Base-by-base conservation (phyloP, 2,113 vertebrate genomes). In the Notechis scutatus region DNA sequence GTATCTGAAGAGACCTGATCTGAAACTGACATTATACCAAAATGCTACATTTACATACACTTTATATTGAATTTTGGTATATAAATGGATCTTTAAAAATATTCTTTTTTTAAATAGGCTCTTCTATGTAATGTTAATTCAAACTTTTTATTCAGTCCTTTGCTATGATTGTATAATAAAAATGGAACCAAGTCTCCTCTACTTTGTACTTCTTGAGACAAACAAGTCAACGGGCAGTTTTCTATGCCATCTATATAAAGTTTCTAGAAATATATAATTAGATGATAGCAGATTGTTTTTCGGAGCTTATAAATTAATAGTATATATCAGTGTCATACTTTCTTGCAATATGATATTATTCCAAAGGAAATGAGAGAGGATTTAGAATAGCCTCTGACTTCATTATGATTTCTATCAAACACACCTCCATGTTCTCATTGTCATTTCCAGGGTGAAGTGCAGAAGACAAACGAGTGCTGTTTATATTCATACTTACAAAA, bases 1-100 rank as follows among this genome's bases (percentile, higher is more conserved):
- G 14, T 92, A 45, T 95, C 97, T 96, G 96, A 85, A 92, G 94
- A 89, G 95, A 95, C 93, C 87, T 95, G 81, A 95, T 94, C 95
- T 95, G 88, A 94, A 95, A 96, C 96, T 96, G 95, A 97, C 95
- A 94, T 96, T 95, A 94, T 94, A 96, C 93, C 95, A 95, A 95
- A 94, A 59, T 42, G 23, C 94, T 96, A 94, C 95, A 96, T 96
- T 95, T 97, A 96, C 91, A 96, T 54, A 94, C 92, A 86, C 93
- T 95, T 94, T 96, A 97, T 96, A 96, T 91, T 96, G 94, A 92
- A 97, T 88, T 95, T 89, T 93, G 59, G 94, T 91, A 87, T 64
- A 74, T 93, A 93, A 94, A 95, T 90, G 55, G 42, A 47, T 34
- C 94, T 93, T 94, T 85, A 15, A n/a, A n/a, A 55, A 55, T 92